Evolutionary conservation across 1,140 invertebrate species (phyloP), one percentile per base, ranked within the genome.

Genomic region (Aphidius ervi): DNA sequence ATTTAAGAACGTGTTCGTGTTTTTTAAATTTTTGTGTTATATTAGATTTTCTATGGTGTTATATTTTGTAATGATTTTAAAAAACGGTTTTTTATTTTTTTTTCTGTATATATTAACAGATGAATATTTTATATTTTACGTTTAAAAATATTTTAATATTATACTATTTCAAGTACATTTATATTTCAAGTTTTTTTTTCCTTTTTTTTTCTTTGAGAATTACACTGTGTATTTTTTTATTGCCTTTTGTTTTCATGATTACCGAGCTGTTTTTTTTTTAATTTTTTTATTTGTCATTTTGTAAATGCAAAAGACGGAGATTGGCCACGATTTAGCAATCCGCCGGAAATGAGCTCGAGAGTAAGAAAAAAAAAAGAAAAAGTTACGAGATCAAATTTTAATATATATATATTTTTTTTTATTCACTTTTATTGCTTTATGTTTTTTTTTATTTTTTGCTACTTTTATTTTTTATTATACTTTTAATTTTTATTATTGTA

Each of bases 261-360:
- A 31, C 42, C 2, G 7, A 8, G 2, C 42, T 42, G 7, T 42
- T 16, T 39, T 42, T 54, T 39, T 41, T 42, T 54, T 41, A n/a
- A 9, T 54, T 40, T 53, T n/a, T 53, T 40, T 37, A 5, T 54
- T 41, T 54, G 41, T 54, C 37, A 40, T 54, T 54, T 54, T 20
- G 52, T n/a, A 42, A 41, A 54, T 54, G 52, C 49, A 39, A 39
- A 40, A 54, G 37, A 54, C 42, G 39, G 52, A 54, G 52, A 54
- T 54, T 40, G 52, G 42, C 4, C 39, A 40, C 52, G 37, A 54
- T 37, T 41, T 9, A 43, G 9, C 52, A 10, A 54, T 54, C 52
- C 52, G 40, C 52, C 52, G 52, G 52, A 54, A 54, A 54, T 54
- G 52, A 54, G 52, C 40, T 40, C 39, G 41, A 54, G 52, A 54